Base-by-base conservation (phyloP, 2,797 vertebrate genomes). In the Hemitrygon akajei region DNA sequence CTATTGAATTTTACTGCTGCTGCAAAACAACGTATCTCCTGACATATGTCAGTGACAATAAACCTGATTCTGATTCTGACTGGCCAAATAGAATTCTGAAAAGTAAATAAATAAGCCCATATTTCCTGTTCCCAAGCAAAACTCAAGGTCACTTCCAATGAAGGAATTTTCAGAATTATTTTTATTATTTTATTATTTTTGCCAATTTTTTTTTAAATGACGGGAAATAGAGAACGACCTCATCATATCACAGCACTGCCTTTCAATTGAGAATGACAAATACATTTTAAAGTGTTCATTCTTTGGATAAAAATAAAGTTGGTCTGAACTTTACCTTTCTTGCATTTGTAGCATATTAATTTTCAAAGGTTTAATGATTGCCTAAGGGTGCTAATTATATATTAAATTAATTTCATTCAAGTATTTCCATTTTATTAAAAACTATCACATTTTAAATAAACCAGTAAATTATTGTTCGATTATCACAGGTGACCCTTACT, bases 371-470 rank as follows among this genome's bases (percentile, higher is more conserved):
- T 66, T 87, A 89, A 69, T 66, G 86, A 89, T 89, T 66, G 86
- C 86, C 60, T 89, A 34, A 89, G 60, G n/a, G 75, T 93, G 69
- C 71, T 93, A 56, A 73, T 37, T 69, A 66, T 56, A 58, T 30
- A 92, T 11, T 30, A 92, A 93, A 56, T 93, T 76, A 76, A 92
- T 75, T 92, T 92, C 34, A 37, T 92, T 92, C 34, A 47, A n/a
- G 89, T 76, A 93, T 75, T 71, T 93, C 75, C 40, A 73, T 56
- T 93, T 76, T 93, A 93, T 93, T 93, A 40, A 93, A 93, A 93
- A 93, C 40, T 76, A 93, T 56, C 27, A 93, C 16, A 76, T 93
- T 93, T 93, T 76, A 93, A 93, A 75, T 56, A n/a, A 75, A 93
- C 73, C 71, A 75, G 47, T 75, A 93, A 93, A 93, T 93, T 71